phyloP scores from a whole-genome alignment of 2,113 vertebrate species.

The Caretta caretta region DNA sequence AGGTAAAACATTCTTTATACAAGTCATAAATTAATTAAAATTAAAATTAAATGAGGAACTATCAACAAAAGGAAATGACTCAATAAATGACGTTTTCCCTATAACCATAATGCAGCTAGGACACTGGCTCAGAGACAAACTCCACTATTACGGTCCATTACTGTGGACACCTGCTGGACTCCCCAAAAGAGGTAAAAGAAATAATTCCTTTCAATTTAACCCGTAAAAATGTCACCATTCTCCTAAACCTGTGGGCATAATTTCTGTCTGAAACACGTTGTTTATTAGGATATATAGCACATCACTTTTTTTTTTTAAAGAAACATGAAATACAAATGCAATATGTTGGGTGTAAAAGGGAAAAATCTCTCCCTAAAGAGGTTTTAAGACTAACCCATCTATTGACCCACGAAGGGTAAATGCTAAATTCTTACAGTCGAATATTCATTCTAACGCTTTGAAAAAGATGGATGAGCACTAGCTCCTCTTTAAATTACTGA shows the following conservation, averaged over 20 bases:
- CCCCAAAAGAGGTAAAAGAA: conserved; percentile 27
- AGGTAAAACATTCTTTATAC: neutral
- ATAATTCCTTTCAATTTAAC: conserved; percentile 24
- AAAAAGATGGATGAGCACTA: conserved; percentile 73
- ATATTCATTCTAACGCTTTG: conserved; percentile 73
- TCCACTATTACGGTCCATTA: neutral
- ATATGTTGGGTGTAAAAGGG: conserved; percentile 49
- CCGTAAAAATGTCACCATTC: conserved; percentile 13
- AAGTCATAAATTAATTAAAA: conserved; percentile 2
- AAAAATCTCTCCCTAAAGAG: conserved; percentile 80
- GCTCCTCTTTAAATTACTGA: conserved; percentile 74
- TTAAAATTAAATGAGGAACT: neutral
- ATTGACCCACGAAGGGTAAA: conserved; percentile 83
- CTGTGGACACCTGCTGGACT: neutral
- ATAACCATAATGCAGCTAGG: neutral
- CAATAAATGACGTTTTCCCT: neutral
- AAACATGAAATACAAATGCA: conserved; percentile 65
- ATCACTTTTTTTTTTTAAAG: conserved; percentile 63
- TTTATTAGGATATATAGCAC: conserved; percentile 50
- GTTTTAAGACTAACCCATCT: conserved; percentile 77
- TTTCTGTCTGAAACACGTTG: conserved; percentile 62
- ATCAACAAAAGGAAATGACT: neutral
- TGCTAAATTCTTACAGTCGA: conserved; percentile 76
- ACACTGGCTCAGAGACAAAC: conserved; percentile 5
- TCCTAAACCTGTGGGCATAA: conserved; percentile 16